A percentile compares a stretch with the other conserved stretches of the same genome.
Conservation (phyloP, 2,888 invertebrate species). For the Trichogramma dendrolimi region DNA sequence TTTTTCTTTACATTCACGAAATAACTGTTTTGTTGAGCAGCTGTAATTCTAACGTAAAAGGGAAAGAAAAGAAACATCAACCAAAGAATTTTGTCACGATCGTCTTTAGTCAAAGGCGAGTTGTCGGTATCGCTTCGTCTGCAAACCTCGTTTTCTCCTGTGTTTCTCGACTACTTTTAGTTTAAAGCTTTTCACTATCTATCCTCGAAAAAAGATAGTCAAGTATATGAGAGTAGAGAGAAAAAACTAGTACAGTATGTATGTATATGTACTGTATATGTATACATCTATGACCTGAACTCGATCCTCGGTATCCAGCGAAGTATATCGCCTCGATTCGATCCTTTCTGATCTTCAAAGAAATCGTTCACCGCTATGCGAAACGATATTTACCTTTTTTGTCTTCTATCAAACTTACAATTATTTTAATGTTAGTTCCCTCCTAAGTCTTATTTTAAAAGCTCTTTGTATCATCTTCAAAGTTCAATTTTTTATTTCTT, state of each 20-base stretch:
- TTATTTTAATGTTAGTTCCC: no score
- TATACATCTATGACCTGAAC: conserved; percentile 6
- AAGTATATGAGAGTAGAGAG: background rate
- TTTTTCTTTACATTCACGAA: no score
- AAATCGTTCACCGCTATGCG: conserved; percentile 15
- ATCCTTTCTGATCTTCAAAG: conserved; percentile 23
- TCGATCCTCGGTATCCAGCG: conserved; percentile 20
- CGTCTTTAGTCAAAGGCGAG: conserved; percentile 30
- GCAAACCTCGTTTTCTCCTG: conserved; percentile 26
- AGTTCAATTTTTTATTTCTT: no score
- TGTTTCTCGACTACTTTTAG: conserved; percentile 14
- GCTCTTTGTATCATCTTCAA: no score
- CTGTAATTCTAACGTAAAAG: background rate
- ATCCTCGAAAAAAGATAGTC: background rate
- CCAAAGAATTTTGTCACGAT: conserved; percentile 22
- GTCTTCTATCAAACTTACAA: no score
- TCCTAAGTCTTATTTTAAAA: no score
- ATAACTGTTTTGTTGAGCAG: no score
- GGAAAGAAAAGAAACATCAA: conserved; percentile 20
- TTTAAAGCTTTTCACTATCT: background rate
- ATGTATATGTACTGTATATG: background rate
- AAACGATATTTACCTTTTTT: conserved; percentile 20
- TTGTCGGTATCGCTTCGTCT: conserved; percentile 30
- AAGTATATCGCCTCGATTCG: conserved; percentile 19
- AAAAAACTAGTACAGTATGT: conserved; percentile 4